Evolutionary conservation across 2,888 invertebrate genomes (phyloP), one percentile per base, ranked within the genome.

Genomic region (Cylindroiulus punctatus): DNA sequence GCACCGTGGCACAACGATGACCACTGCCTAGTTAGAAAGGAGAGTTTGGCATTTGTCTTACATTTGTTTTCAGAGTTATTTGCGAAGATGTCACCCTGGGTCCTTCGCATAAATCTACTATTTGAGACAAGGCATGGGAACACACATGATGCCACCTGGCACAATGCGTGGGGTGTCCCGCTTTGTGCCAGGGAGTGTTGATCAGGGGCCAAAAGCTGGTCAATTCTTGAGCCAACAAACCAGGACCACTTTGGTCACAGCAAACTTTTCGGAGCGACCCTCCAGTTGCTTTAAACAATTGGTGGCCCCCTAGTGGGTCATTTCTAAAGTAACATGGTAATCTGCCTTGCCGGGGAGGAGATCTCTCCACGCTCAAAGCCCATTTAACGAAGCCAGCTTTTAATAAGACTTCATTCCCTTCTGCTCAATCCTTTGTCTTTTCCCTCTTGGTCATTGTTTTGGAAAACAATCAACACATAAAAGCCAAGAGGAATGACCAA

Each of bases 351-450:
- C 10, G 36, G 44, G 44, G 32, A 82, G 82, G 32, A 82, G 40
- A 82, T 57, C 44, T 44, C 22, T 76, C 76, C 22, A 82, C 82
- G 82, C 82, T 36, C 82, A 82, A 82, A 82, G 83, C 83, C 83
- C 83, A 83, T 83, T 76, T 83, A 83, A 83, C 83, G 83, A 83
- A 83, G 40, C 83, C 44, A 40, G 44, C 83, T 83, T 76, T 83
- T 83, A 83, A 83, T 83, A 83, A 83, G 83, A 44, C 83, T 83
- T 83, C 83, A 83, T 83, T 83, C 83, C 44, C 83, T 76, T 76
- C 40, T 83, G 83, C 44, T 83, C 83, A 83, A 44, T 44, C 40
- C 83, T 42, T 83, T 83, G 83, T 83, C 83, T 83, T 83, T 44
- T 42, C 40, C 83, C 83, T 83, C 44, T 83, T 19, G 40, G 83